phyloP scores from a whole-genome alignment of 1,140 invertebrate genomes.

The Brachystomella parvula region DNA sequence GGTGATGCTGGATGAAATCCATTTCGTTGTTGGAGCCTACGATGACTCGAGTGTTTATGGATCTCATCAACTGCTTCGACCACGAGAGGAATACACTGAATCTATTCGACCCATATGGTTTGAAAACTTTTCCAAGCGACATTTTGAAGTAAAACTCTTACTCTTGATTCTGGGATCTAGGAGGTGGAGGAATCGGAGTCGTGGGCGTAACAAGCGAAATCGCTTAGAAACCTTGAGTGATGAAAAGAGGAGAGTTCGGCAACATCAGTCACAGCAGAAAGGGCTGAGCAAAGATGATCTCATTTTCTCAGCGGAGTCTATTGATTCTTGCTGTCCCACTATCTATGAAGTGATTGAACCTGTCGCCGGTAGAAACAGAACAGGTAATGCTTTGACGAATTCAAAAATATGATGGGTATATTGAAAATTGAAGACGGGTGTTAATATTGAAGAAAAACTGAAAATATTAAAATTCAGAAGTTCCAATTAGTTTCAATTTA shows the following conservation, averaged over 20 bases:
- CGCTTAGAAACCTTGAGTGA: not conserved
- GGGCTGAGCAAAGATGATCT: not conserved
- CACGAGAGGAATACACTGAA: not conserved
- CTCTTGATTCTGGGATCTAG: not conserved
- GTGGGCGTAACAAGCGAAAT: not conserved
- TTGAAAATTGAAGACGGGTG: not conserved
- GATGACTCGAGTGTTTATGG: not conserved
- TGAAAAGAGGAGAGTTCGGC: not conserved
- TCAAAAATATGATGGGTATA: not conserved
- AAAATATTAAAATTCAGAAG: too few relatives aligned
- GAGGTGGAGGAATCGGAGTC: conserved; percentile 12
- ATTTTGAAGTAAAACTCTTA: not conserved
- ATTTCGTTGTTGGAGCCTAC: not conserved
- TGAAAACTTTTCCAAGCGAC: not conserved
- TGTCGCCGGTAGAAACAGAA: conserved; percentile 60
- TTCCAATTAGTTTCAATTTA: too few relatives aligned
- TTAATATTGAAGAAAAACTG: not conserved
- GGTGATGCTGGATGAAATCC: not conserved
- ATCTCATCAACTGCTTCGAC: not conserved
- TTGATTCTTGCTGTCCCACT: conserved; percentile 60
- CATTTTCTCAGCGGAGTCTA: not conserved
- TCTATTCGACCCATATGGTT: not conserved
- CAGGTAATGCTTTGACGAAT: conserved; percentile 19
- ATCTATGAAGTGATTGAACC: conserved; percentile 66
- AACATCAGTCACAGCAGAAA: not conserved